Evolutionary conservation across 1,140 invertebrate species (phyloP).

Genomic region (Rhynchophorus ferrugineus): DNA sequence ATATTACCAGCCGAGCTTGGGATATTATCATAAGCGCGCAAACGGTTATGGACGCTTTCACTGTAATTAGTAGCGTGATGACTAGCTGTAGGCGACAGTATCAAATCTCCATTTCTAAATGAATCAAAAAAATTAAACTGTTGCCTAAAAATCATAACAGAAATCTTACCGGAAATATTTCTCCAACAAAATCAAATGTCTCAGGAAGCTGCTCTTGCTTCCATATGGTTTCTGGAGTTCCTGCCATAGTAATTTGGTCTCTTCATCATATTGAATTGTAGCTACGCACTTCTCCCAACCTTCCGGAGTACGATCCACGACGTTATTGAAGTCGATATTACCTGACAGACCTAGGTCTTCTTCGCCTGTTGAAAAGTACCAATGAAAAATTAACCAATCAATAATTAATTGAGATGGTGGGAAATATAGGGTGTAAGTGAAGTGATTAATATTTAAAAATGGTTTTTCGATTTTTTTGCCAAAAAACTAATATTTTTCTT

Average conservation of each 20-base stretch:
- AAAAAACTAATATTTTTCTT: too few species aligned
- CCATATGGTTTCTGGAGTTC: constrained; percentile 75
- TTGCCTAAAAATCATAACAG: too few species aligned
- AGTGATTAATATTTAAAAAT: too few species aligned
- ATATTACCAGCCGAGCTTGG: constrained; percentile 35
- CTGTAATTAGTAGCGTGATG: constrained; percentile 68
- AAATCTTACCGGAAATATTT: constrained; percentile 66
- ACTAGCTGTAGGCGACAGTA: constrained; percentile 62
- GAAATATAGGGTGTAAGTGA: too few species aligned
- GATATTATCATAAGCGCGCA: constrained; percentile 64
- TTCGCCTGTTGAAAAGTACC: constrained; percentile 43
- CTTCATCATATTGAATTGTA: constrained; percentile 71
- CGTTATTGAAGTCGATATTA: constrained; percentile 60
- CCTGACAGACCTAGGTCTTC: constrained; percentile 71
- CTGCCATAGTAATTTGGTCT: constrained; percentile 71
- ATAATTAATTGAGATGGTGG: too few species aligned
- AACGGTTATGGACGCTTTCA: constrained; percentile 67
- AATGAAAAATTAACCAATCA: too few species aligned
- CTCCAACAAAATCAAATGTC: constrained; percentile 71
- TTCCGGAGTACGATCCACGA: constrained; percentile 57
- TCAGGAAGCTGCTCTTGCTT: constrained; percentile 73
- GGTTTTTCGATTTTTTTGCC: too few species aligned
- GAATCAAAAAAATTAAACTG: constrained; percentile 3
- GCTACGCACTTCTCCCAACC: constrained; percentile 74
- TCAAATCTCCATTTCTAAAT: constrained; percentile 58